Percentiles rank a stretch among this genome's conserved stretches.
Conservation (phyloP, 2,888 invertebrate species). For the Plutella xylostella region DNA sequence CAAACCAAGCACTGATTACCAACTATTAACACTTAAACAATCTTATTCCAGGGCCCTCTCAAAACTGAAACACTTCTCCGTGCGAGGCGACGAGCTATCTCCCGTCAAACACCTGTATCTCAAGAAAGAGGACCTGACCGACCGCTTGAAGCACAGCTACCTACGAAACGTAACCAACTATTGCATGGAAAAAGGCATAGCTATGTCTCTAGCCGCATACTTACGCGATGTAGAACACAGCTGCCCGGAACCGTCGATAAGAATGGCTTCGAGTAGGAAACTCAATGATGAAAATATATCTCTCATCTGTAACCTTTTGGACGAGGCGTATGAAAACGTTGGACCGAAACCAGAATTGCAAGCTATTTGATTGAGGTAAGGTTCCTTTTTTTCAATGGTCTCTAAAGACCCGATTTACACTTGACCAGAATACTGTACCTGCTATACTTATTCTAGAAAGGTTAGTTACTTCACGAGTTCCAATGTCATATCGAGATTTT, state of each 20-base stretch:
- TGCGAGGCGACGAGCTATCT: constrained; percentile 73
- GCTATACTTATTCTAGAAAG: too few relatives aligned
- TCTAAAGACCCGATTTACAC: background rate
- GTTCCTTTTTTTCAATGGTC: background rate
- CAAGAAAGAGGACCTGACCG: constrained; percentile 52
- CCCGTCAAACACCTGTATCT: constrained; percentile 83
- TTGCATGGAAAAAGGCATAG: constrained; percentile 76
- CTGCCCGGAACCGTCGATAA: constrained; percentile 77
- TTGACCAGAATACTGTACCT: too few relatives aligned
- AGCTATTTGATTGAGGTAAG: constrained; percentile 16
- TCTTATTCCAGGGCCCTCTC: constrained; percentile 43
- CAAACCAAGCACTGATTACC: background rate
- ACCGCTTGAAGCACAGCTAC: constrained; percentile 57
- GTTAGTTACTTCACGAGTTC: too few relatives aligned
- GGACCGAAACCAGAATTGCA: constrained; percentile 41
- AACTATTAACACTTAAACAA: background rate
- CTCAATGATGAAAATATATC: constrained; percentile 74
- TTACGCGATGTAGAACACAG: constrained; percentile 74
- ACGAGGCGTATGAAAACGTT: constrained; percentile 50
- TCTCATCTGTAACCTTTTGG: constrained; percentile 37
- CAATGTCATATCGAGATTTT: too few relatives aligned
- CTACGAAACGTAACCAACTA: constrained; percentile 73
- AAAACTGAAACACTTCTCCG: constrained; percentile 51
- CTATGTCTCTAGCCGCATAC: constrained; percentile 77
- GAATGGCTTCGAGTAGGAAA: constrained; percentile 76